Base-by-base conservation (phyloP, 2,113 vertebrate genomes). In the Acanthisitta chloris region DNA sequence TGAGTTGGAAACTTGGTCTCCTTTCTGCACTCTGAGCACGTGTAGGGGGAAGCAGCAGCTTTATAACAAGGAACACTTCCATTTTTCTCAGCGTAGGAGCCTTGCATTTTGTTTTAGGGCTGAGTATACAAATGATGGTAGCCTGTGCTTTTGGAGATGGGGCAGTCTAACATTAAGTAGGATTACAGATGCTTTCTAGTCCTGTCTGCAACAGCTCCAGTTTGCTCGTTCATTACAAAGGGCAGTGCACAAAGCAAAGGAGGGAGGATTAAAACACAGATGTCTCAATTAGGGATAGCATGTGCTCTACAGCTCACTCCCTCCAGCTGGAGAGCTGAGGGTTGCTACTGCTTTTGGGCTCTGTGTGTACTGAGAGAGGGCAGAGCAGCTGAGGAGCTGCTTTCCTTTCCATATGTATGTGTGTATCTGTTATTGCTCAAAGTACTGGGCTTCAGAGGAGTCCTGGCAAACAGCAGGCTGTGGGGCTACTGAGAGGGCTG, bases 1-100 rank as follows among this genome's bases (percentile, higher is more conserved):
- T 85, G 88, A 91, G 70, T 54, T 94, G 94, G 91, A 92, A 96
- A 78, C 55, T 69, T 52, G 26, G 76, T 34, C 55, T 83, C 21
- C 21, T 78, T 89, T 88, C 76, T n/a, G 21, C 36, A 49, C 23
- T 78, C 59, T 66, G 54, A 87, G 61, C 13, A 5, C 4, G 51
- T 51, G 69, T 8, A 10, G 7, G 16, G 43, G 58, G 59, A 82
- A 93, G 71, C 34, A 36, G 33, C 19, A 69, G 46, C 17, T 85
- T 83, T 83, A 8, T 42, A 71, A 76, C 33, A 43, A 16, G 33
- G 42, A 51, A 84, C 90, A 55, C 64, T 71, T 70, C 55, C 17
- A 51, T 88, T 93, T 94, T 81, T 70, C 83, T 81, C 21, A 10
- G 62, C 14, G 46, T 92, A n/a, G 28, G 33, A 91, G 70, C 29